Conservation (phyloP, 2,797 vertebrate genomes). For the Knipowitschia caucasica region DNA sequence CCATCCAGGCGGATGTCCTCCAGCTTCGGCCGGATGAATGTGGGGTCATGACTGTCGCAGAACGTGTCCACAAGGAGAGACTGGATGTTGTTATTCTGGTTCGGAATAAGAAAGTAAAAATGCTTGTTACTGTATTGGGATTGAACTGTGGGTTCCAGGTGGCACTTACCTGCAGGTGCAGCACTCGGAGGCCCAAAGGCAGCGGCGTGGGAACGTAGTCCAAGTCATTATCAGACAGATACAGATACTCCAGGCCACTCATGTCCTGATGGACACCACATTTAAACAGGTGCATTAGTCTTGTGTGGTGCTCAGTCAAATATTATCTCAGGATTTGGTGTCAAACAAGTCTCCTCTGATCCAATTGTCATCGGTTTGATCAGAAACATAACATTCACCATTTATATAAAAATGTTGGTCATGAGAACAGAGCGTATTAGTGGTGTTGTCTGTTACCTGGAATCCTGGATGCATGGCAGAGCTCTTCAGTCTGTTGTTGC, state of each 20-base stretch:
- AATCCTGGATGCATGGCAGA: constrained; percentile 67
- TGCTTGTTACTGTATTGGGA: neutral
- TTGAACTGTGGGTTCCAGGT: neutral
- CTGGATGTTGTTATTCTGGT: constrained; percentile 82
- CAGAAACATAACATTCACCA: no score
- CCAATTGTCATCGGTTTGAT: no score
- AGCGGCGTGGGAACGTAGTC: constrained; percentile 74
- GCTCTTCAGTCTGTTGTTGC: constrained; percentile 74
- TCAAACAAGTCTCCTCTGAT: no score
- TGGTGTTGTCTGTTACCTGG: constrained; percentile 49
- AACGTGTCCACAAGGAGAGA: constrained; percentile 73
- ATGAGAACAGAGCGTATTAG: neutral
- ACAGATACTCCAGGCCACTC: constrained; percentile 78
- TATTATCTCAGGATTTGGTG: no score
- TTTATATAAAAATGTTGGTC: neutral
- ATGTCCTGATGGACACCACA: constrained; percentile 66
- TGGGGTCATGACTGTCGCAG: constrained; percentile 69
- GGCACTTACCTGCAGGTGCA: constrained; percentile 80
- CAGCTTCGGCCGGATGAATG: constrained; percentile 64
- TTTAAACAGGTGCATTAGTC: neutral
- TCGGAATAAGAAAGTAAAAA: neutral
- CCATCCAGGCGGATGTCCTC: constrained; percentile 83
- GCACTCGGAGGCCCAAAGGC: constrained; percentile 72
- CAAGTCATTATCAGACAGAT: constrained; percentile 80
- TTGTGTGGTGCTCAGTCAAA: no score